Evolutionary conservation across 1,140 invertebrate species (phyloP), one percentile per base, ranked within the genome.

Genomic region (Monochamus saltuarius): DNA sequence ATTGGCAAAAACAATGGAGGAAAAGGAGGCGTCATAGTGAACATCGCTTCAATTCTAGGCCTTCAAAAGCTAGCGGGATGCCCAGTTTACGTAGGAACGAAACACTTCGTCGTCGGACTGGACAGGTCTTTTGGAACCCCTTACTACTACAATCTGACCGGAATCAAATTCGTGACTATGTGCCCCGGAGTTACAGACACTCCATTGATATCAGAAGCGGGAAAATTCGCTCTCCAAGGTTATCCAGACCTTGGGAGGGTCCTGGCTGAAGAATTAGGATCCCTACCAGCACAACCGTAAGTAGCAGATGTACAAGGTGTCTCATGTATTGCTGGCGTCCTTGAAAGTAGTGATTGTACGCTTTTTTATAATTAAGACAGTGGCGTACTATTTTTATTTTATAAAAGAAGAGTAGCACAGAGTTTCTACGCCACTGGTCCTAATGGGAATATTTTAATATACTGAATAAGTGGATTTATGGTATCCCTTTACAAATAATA

Each of bases 101-200:
- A 83, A 66, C 78, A 82, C 65, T 80, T 79, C 3, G 76, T 83
- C 1, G 64, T 84, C 17, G 82, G 81, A 36, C 69, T 82, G 36
- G 81, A 79, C 4, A 74, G 78, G 55, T 80, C 81, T 8, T 77
- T 80, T 19, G 79, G 76, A n/a, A 64, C 56, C n/a, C 62, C 65
- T 1, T 69, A 66, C 13, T 64, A 68, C 62, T 46, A 75, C 40
- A 64, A 80, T 11, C 72, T 72, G 40, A 81, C 78, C 4, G 78
- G 78, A 7, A 75, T 81, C 4, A 75, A 77, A 62, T 75, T 81
- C 13, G 54, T 79, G 3, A 76, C 78, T 0, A 68, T 81, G 36
- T 80, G 79, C 56, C 79, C 78, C 1, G 79, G 77, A 46, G 64
- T 78, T 0, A 73, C 74, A 0, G 72, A 74, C 9, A 73, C 70